Conservation (phyloP, 1,140 invertebrate genomes). For the Acromyrmex charruanus region DNA sequence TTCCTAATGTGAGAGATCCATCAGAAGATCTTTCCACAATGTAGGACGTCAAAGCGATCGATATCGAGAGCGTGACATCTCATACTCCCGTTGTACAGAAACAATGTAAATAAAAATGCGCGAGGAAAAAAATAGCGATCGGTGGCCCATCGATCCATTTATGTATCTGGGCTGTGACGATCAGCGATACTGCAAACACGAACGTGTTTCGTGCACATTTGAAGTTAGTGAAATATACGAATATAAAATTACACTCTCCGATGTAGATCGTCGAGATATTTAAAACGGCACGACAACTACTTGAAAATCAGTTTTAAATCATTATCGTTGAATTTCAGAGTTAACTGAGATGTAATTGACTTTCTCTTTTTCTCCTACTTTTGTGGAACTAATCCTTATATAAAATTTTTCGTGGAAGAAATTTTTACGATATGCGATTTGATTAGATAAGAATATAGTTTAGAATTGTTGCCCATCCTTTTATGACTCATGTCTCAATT, state of each 20-base stretch:
- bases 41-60: conserved; percentile 5
- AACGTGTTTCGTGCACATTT: background rate
- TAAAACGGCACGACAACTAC: background rate
- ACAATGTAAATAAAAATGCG: background rate
- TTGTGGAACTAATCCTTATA: background rate
- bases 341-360: background rate
- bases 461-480: background rate
- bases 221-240: background rate
- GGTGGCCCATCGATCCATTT: conserved; percentile 7
- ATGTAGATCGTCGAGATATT: background rate
- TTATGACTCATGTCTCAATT: background rate
- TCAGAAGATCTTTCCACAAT: background rate
- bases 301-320: background rate
- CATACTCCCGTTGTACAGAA: background rate
- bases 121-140: conserved; percentile 18
- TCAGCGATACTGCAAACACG: conserved; percentile 10
- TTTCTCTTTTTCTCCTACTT: background rate
- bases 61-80: conserved; percentile 21
- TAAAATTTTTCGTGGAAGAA: background rate
- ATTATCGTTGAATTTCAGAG: background rate
- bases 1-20: background rate
- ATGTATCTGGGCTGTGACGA: conserved; percentile 40
- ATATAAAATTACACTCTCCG: background rate
- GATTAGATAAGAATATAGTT: background rate
- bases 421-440: background rate